A percentile compares a stretch with the other conserved stretches of the same genome.
Evolutionary conservation across 2,888 invertebrate species (phyloP).

Genomic region (Volucella inflata): DNA sequence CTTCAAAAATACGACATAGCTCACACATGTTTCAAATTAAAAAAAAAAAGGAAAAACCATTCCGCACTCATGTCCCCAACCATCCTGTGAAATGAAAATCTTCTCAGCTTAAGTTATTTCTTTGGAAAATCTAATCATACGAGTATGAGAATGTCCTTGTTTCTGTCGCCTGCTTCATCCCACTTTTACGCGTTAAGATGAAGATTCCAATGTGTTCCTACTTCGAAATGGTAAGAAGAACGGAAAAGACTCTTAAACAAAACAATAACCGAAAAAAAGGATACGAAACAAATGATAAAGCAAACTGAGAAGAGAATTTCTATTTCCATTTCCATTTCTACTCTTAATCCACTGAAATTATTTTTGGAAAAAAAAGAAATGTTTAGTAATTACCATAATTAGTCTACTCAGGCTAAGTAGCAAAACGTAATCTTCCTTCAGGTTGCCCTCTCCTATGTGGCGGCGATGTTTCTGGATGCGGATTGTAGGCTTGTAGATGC

Average conservation of each 20-base stretch:
- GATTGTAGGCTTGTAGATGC: slow-evolving; percentile 42
- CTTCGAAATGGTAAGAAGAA: slow-evolving; percentile 18
- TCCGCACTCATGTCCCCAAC: too few relatives aligned
- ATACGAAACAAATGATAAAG: slow-evolving; percentile 1
- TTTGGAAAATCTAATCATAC: too few relatives aligned
- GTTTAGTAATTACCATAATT: slow-evolving; percentile 53
- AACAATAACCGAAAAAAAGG: neutral
- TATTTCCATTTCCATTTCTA: slow-evolving; percentile 30
- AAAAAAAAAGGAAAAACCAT: too few relatives aligned
- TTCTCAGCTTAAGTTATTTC: too few relatives aligned
- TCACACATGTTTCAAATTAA: too few relatives aligned
- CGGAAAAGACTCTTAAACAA: slow-evolving; percentile 3
- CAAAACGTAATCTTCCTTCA: slow-evolving; percentile 48
- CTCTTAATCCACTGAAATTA: slow-evolving; percentile 48
- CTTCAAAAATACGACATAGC: too few relatives aligned
- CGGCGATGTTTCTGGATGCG: slow-evolving; percentile 64
- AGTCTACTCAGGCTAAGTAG: slow-evolving; percentile 65
- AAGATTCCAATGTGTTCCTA: neutral
- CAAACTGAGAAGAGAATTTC: slow-evolving; percentile 43
- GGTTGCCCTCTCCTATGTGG: slow-evolving; percentile 76
- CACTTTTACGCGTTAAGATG: neutral
- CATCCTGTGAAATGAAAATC: too few relatives aligned
- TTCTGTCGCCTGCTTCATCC: too few relatives aligned
- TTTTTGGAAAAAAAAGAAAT: slow-evolving; percentile 7
- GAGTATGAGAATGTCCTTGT: too few relatives aligned